phyloP scores from a whole-genome alignment of 2,113 vertebrate species.

The Triplophysa siluroides region DNA sequence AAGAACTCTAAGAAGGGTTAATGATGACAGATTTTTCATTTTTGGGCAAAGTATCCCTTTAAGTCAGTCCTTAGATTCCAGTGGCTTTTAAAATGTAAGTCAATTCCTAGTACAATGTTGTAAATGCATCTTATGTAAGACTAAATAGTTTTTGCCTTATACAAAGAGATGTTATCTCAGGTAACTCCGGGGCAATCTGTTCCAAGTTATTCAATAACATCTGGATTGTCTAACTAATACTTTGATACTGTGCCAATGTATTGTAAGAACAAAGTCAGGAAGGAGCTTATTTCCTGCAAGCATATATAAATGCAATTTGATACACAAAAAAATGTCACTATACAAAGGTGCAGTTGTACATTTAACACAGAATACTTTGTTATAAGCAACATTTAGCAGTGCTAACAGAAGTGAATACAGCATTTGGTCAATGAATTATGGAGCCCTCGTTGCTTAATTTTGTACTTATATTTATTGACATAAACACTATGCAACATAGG shows the following conservation, averaged over 20 bases:
- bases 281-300: slow-evolving; percentile 25
- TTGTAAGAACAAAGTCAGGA: slow-evolving; percentile 40
- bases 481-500: neutral
- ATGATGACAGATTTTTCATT: no score
- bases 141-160: no score
- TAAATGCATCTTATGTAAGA: no score
- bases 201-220: neutral
- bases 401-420: neutral
- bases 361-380: neutral
- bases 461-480: neutral
- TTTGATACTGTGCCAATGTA: slow-evolving; percentile 17
- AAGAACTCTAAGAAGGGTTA: no score
- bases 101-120: neutral
- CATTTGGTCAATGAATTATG: neutral
- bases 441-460: no score
- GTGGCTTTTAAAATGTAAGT: neutral
- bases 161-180: neutral
- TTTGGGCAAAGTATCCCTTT: no score
- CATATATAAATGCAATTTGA: slow-evolving; percentile 3
- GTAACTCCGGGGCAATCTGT: neutral
- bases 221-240: slow-evolving; percentile 11
- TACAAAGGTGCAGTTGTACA: neutral
- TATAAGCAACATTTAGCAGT: neutral
- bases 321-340: neutral
- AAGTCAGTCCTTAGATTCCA: no score